phyloP scores from a whole-genome alignment of 35 echinoderm and acorn worm genomes.

The Diadema setosum region DNA sequence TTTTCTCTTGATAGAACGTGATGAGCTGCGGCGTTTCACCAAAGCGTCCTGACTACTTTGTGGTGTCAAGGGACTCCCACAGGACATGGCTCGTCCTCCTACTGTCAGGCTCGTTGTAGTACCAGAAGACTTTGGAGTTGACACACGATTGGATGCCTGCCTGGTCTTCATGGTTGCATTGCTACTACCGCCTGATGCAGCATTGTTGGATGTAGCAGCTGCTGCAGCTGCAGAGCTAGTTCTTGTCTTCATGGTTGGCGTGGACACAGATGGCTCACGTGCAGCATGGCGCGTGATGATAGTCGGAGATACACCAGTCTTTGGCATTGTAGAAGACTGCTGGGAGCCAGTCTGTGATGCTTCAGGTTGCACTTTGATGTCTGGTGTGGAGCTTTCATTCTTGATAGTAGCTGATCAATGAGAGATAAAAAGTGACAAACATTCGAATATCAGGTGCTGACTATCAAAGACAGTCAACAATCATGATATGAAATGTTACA shows the following conservation, averaged over 20 bases:
- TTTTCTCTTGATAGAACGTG: conserved; percentile 91
- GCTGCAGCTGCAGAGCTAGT: neutral
- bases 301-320: neutral
- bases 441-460: too few relatives aligned
- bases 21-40: conserved; percentile 82
- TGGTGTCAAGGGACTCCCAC: neutral
- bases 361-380: too few relatives aligned
- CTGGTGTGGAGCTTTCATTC: too few relatives aligned
- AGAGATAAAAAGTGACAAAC: too few relatives aligned
- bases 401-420: too few relatives aligned
- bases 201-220: neutral
- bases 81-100: neutral
- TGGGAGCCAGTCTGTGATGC: too few relatives aligned
- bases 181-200: neutral
- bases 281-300: neutral
- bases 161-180: neutral
- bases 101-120: neutral
- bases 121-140: neutral
- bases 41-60: conserved; percentile 22
- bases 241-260: neutral
- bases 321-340: too few relatives aligned
- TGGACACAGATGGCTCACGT: neutral
- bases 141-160: neutral
- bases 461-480: too few relatives aligned
- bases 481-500: too few relatives aligned